These are phyloP conservation scores for Drosophila ezoana DNA, from an alignment of 2,888 invertebrate genomes.

Conservation along the genomic window DNA sequence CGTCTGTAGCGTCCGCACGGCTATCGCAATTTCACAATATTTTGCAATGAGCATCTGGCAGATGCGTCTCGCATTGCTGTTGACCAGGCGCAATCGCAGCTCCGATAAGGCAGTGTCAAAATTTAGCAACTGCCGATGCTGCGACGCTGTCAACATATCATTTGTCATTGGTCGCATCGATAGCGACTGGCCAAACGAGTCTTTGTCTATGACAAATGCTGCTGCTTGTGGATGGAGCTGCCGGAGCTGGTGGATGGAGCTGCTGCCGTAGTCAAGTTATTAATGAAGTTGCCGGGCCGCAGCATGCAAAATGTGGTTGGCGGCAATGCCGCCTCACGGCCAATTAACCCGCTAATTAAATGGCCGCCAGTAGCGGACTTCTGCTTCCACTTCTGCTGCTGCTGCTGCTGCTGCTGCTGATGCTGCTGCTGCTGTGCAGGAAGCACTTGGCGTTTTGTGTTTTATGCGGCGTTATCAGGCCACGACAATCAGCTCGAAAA, in stretches of 20 bases:
- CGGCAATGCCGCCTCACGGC: conserved; percentile 58
- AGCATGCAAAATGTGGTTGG: conserved; percentile 46
- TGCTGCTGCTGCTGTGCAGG: conserved; percentile 57
- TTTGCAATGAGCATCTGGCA: conserved; percentile 39
- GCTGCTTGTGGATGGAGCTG: conserved; percentile 3
- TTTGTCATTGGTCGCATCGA: conserved; percentile 68
- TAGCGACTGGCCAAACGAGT: conserved; percentile 54
- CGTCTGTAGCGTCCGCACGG: not conserved
- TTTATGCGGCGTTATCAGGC: conserved; percentile 65
- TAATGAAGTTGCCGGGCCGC: conserved; percentile 70
- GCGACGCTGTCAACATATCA: conserved; percentile 76
- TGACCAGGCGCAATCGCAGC: conserved; percentile 31
- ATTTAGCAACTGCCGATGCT: conserved; percentile 70
- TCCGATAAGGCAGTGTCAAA: conserved; percentile 78
- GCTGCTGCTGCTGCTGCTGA: not conserved
- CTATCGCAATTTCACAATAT: conserved; percentile 45
- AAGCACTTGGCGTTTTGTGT: conserved; percentile 68
- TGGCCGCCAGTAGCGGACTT: conserved; percentile 60
- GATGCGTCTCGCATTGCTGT: conserved; percentile 24
- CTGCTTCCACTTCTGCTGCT: no score
- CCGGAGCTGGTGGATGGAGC: conserved; percentile 10
- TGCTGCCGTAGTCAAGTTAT: conserved; percentile 50
- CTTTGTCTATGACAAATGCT: conserved; percentile 71
- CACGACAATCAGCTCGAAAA: conserved; percentile 41
- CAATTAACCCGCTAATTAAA: conserved; percentile 78